Base-by-base conservation (phyloP, 2,113 vertebrate genomes). In the Xenopus borealis region DNA sequence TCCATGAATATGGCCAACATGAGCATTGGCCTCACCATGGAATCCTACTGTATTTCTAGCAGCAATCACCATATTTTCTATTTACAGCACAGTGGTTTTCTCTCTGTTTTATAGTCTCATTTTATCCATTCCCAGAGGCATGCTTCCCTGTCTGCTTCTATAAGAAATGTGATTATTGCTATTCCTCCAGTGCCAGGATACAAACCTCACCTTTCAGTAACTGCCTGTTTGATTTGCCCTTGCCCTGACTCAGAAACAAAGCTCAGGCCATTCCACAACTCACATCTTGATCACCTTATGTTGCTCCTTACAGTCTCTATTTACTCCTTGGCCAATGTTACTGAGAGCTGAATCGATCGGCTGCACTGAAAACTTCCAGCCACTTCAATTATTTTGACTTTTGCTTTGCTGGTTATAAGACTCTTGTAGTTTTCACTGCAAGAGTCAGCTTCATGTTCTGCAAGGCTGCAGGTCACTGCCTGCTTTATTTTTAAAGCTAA, bases 321-420 rank as follows among this genome's bases (percentile, higher is more conserved):
- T 53, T 58, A 19, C 55, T 58, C 55, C 55, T 18, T 10, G 16
- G 55, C 14, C 18, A 18, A 19, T 17, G 16, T 58, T 58, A n/a
- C 1, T 58, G 63, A 45, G 63, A 45, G n/a, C 44, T 17, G n/a
- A 27, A 16, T 40, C 33, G 47, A 50, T 50, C 14, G 47, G 14
- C n/a, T 46, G 11, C 17, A 18, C 5, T 66, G 17, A 53, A 40
- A 45, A 19, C 44, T 7, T 66, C 44, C 40, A 4, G 5, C 44
- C 40, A 9, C n/a, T 45, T 45, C 14, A 45, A 46, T n/a, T 66
- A 66, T 66, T 66, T 46, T 66, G 63, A 12, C 47, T 50, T 50
- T 13, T 50, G 47, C 47, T 50, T 12, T 50, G 47, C 47, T 12
- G 11, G 47, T 40, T 40, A 40, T 40, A 7, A 40, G 33, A 40